phyloP scores from a whole-genome alignment of 2,797 vertebrate genomes.

The Ctenosaura bakeri region DNA sequence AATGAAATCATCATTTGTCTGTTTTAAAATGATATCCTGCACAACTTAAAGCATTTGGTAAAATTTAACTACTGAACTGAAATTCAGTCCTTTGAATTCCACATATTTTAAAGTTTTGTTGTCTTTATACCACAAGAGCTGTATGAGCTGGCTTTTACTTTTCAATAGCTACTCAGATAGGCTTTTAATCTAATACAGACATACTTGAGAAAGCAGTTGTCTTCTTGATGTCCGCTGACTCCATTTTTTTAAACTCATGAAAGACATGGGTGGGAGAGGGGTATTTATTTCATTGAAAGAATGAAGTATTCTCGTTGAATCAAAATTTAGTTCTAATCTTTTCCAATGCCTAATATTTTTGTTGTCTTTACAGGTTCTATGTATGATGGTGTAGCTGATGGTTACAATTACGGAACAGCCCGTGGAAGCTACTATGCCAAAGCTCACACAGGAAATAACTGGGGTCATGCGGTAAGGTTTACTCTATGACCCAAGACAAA shows the following conservation, averaged over 20 bases:
- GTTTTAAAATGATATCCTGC: background rate
- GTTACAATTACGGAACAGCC: constrained; percentile 79
- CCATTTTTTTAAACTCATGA: background rate
- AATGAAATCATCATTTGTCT: background rate
- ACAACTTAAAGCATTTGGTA: background rate
- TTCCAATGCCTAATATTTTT: constrained; percentile 44
- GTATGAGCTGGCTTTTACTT: background rate
- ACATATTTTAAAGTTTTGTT: background rate
- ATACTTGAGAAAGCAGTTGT: background rate
- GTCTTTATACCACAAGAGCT: background rate
- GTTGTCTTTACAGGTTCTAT: constrained; percentile 77
- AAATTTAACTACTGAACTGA: background rate
- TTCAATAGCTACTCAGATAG: background rate
- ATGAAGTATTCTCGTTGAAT: background rate
- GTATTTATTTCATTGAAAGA: background rate
- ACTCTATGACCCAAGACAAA: background rate
- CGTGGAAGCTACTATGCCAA: constrained; percentile 82
- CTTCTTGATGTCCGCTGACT: background rate
- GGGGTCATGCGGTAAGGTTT: constrained; percentile 83
- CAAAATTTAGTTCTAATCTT: fast-evolving
- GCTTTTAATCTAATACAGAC: background rate
- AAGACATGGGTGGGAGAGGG: background rate
- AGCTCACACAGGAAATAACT: constrained; percentile 79
- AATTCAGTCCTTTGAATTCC: background rate
- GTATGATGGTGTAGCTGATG: constrained; percentile 81